Base-by-base conservation (phyloP, 2,888 invertebrate species). In the Eudemis profundana region DNA sequence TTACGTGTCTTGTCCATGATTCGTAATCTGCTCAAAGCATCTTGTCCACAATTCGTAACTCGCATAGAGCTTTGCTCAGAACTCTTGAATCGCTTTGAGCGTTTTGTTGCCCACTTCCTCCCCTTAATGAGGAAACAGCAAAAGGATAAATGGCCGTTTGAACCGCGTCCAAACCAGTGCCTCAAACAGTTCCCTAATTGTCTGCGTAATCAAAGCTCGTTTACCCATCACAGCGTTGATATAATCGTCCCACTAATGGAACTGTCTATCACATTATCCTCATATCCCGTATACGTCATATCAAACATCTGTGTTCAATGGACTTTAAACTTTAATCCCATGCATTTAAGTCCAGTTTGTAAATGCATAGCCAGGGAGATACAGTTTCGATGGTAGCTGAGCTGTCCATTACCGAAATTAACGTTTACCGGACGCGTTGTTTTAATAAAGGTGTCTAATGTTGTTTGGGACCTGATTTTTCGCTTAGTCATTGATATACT, bases 191-290 rank as follows among this genome's bases (percentile, higher is more conserved):
- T 15, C 36, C 46, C 54, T 62, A 47, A 62, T 54, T 40, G 47
- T 19, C 17, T 7, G 10, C 47, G 54, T 54, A 40, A 47, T 38
- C 47, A 47, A 27, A 62, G 47, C 47, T 62, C 54, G 17, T 59
- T 59, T 38, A 49, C 15, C 17, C 36, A 44, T 44, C 27, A 56
- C 42, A 7, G 7, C 17, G 42, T 19, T 74, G 69, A 69, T 76
- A 70, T 76, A 75, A 78, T 76, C 72, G 69, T 67, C 62, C 40
- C 49, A 64, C 64, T 81, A 78, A 81, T 81, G 76, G 77, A 77
- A 61, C 53, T 62, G 50, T 65, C 61, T 44, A 44, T 61, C 61
- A 40, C 51, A 23, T 29, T 23, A 23, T 3, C 38, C 56, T 8
- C 33, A 27, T 27, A 17, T 27, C 4, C 56, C 38, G 12, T 38